Evolutionary conservation across 2,113 vertebrate species (phyloP).

Genomic region (Megaceryle torquata): DNA sequence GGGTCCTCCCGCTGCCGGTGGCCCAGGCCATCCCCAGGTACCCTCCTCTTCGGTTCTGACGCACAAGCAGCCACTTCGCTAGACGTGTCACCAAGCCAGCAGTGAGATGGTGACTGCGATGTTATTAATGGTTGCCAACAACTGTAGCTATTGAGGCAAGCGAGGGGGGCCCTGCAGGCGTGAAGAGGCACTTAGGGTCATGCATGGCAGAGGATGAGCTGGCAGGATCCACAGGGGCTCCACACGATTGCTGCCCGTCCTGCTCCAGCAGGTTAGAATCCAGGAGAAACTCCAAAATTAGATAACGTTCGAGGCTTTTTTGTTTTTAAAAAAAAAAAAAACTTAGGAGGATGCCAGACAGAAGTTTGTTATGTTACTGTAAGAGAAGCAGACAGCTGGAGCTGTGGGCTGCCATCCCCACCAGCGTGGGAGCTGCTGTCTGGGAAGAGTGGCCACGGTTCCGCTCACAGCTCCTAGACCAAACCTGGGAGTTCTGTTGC

Average conservation of each 20-base stretch:
- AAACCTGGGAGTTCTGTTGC: neutral
- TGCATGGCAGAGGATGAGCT: neutral
- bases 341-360: neutral
- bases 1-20: neutral
- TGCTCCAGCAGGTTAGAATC: neutral
- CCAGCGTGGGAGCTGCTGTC: neutral
- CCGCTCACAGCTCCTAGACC: neutral
- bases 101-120: neutral
- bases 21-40: neutral
- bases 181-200: neutral
- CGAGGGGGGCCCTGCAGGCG: neutral
- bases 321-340: neutral
- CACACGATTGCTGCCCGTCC: neutral
- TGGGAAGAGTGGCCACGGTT: neutral
- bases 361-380: neutral
- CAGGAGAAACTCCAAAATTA: neutral
- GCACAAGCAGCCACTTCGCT: neutral
- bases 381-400: neutral
- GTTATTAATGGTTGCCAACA: neutral
- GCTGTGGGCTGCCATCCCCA: neutral
- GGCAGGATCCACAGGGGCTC: neutral
- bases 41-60: neutral
- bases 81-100: neutral
- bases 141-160: neutral
- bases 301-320: neutral